A percentile compares a stretch with the other conserved stretches of the same genome.
Conservation (phyloP, 2,113 vertebrate species). For the Scomber colias region DNA sequence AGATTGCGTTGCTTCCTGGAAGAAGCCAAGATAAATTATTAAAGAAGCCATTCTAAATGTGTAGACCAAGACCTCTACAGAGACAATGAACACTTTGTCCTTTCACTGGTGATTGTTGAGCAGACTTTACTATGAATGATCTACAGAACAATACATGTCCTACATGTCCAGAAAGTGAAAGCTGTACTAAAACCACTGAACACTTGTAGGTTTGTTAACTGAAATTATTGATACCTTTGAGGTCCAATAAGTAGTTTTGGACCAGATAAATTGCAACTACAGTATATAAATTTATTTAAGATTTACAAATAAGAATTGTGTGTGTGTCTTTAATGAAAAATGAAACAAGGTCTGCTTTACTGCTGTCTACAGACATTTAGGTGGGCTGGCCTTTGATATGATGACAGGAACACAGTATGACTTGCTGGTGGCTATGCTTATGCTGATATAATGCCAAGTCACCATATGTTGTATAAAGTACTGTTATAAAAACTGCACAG, state of each 20-base stretch:
- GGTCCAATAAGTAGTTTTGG: not conserved
- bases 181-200: conserved; percentile 5
- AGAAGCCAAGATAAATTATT: conserved; percentile 79
- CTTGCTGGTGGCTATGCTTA: too few relatives aligned
- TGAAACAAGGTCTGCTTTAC: not conserved
- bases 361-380: not conserved
- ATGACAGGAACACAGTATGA: too few relatives aligned
- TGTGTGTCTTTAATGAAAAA: not conserved
- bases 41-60: conserved; percentile 74
- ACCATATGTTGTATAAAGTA: not conserved
- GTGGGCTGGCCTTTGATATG: not conserved
- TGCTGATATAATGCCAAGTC: not conserved
- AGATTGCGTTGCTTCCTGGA: conserved; percentile 73
- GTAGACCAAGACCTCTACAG: conserved; percentile 50
- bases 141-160: conserved; percentile 2
- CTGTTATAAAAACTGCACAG: not conserved
- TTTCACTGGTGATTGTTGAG: conserved; percentile 24
- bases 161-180: conserved; percentile 18
- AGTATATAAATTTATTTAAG: not conserved
- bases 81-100: conserved; percentile 61
- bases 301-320: not conserved
- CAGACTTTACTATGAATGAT: conserved; percentile 19
- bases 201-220: conserved; percentile 2
- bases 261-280: not conserved
- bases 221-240: not conserved